Evolutionary conservation across 2,797 vertebrate species (phyloP).

Genomic region (Antrozous pallidus): DNA sequence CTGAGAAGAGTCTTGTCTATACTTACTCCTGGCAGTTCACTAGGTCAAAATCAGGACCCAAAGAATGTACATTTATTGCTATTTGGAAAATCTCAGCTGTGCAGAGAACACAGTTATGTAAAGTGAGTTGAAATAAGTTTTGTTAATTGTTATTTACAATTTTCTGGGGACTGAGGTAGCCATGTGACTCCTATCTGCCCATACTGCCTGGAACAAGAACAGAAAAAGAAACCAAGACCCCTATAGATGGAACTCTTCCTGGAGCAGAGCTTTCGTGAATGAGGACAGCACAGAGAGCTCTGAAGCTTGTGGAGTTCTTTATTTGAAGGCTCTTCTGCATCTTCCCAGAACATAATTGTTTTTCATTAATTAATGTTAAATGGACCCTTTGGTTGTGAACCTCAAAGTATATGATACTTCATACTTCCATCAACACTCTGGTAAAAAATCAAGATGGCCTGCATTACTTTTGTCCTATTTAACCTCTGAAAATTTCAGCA

Average conservation of each 20-base stretch:
- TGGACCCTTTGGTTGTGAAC: neutral
- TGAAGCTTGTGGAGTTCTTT: neutral
- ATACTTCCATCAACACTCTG: neutral
- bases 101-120: neutral
- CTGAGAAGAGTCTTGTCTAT: neutral
- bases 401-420: slow-evolving; percentile 28
- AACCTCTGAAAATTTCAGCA: slow-evolving; percentile 25
- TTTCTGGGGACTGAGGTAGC: neutral
- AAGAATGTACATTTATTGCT: neutral
- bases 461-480: neutral
- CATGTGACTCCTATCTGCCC: neutral
- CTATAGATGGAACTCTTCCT: neutral
- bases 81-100: slow-evolving; percentile 28
- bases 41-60: neutral
- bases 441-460: slow-evolving; percentile 11
- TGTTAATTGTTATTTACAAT: slow-evolving; percentile 13
- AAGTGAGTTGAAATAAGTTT: slow-evolving; percentile 1
- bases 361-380: slow-evolving; percentile 45
- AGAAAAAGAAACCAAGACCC: neutral
- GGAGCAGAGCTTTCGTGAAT: neutral
- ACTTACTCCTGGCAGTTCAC: neutral
- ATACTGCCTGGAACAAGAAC: neutral
- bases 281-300: neutral
- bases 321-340: neutral
- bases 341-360: neutral